A percentile compares a stretch with the other conserved stretches of the same genome.
Evolutionary conservation across 1,140 invertebrate species (phyloP).

Genomic region (Drosophila nigrodunni): DNA sequence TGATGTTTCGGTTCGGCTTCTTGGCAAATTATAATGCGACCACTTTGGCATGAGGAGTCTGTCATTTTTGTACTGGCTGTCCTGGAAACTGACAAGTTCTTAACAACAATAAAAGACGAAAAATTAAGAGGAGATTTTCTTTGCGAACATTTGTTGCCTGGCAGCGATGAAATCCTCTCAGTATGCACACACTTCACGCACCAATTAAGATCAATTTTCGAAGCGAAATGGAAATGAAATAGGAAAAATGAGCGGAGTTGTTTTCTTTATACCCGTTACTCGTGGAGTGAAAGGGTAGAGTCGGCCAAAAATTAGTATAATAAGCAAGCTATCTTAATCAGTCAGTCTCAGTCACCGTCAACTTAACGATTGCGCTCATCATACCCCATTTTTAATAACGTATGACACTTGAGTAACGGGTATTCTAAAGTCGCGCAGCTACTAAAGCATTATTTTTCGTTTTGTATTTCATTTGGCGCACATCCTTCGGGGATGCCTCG

Average conservation of each 20-base stretch:
- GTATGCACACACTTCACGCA: conserved; percentile 68
- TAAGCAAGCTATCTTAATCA: no score
- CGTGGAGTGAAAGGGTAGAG: no score
- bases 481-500: conserved; percentile 25
- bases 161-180: conserved; percentile 62
- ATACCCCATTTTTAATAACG: no score
- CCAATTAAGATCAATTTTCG: conserved; percentile 79
- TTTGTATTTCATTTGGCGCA: conserved; percentile 9
- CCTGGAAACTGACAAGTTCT: conserved; percentile 39
- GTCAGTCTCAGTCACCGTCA: no score
- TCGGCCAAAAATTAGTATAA: no score
- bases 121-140: not conserved
- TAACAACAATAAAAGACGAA: conserved; percentile 12
- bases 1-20: conserved; percentile 40
- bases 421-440: no score
- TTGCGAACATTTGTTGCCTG: conserved; percentile 53
- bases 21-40: conserved; percentile 69
- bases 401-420: no score
- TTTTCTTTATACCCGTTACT: not conserved
- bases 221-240: conserved; percentile 49
- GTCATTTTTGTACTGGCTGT: not conserved
- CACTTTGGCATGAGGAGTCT: conserved; percentile 2
- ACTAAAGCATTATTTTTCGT: no score
- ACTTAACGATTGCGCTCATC: no score
- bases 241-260: conserved; percentile 9